phyloP scores from a whole-genome alignment of 2,797 vertebrate species.

The Micromesistius poutassou region DNA sequence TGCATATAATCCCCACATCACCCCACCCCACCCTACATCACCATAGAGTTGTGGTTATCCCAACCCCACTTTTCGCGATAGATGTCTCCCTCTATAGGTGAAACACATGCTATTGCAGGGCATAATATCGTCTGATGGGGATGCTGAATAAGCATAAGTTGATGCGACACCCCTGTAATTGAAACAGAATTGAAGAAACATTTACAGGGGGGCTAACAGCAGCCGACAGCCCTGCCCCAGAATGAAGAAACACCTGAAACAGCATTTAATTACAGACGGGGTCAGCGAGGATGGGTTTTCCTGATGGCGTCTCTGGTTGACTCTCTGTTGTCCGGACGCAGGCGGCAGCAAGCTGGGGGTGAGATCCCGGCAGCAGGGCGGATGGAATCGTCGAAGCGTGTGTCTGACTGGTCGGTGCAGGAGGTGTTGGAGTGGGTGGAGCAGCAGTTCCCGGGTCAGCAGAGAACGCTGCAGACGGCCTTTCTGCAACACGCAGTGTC shows the following conservation, averaged over 20 bases:
- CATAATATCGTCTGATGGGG: no score
- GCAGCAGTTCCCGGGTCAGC: constrained; percentile 36
- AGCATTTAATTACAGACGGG: not conserved
- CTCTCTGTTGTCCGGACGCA: not conserved
- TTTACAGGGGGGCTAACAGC: no score
- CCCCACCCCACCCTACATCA: no score
- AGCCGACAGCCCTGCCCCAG: no score
- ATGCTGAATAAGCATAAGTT: no score
- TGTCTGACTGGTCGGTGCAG: constrained; percentile 60
- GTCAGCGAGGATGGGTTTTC: not conserved
- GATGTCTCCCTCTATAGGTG: no score
- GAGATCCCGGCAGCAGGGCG: not conserved
- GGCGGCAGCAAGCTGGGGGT: not conserved
- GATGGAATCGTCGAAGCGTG: constrained; percentile 48
- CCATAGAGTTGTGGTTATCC: no score
- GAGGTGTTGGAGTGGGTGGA: constrained; percentile 62
- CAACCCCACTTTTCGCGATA: no score
- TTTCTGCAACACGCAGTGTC: constrained; percentile 61
- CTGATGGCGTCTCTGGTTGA: not conserved
- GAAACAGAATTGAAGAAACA: no score
- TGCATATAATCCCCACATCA: no score
- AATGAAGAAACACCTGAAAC: not conserved
- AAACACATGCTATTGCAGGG: no score
- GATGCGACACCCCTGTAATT: no score
- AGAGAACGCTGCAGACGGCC: constrained; percentile 45